A percentile compares a stretch with the other conserved stretches of the same genome.
Conservation (phyloP, 2,797 vertebrate species). For the Megaceryle alcyon region DNA sequence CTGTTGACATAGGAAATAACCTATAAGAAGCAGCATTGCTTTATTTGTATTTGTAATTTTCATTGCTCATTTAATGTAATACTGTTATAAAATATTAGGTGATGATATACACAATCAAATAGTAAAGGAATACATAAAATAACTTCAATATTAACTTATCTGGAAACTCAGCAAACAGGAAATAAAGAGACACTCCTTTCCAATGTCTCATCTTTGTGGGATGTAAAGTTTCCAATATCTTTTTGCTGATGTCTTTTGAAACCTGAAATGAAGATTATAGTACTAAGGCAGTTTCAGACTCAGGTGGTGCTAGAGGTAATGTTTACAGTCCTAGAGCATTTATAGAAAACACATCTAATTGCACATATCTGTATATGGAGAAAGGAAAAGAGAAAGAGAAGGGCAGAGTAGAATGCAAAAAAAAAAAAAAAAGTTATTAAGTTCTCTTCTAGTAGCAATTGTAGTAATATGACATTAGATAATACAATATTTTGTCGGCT, state of each 20-base stretch:
- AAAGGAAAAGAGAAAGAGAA: background rate
- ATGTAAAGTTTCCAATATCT: background rate
- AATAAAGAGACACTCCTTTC: background rate
- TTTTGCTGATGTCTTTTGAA: background rate
- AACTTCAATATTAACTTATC: background rate
- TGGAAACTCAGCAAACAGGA: background rate
- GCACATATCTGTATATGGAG: background rate
- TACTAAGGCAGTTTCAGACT: background rate
- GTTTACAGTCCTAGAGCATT: background rate
- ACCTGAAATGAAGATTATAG: background rate
- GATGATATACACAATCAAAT: background rate
- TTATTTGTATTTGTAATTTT: background rate
- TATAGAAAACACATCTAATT: background rate
- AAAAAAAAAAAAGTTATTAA: background rate
- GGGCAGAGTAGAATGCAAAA: background rate
- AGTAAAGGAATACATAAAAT: background rate
- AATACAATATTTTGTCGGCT: background rate
- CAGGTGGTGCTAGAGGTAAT: background rate
- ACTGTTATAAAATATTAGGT: background rate
- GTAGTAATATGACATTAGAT: background rate
- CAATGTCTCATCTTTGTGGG: background rate
- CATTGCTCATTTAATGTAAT: background rate
- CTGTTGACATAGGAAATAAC: background rate
- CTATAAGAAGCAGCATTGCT: background rate
- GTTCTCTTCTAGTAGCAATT: background rate